Conservation (phyloP, 2,797 vertebrate genomes). For the Molossus molossus region DNA sequence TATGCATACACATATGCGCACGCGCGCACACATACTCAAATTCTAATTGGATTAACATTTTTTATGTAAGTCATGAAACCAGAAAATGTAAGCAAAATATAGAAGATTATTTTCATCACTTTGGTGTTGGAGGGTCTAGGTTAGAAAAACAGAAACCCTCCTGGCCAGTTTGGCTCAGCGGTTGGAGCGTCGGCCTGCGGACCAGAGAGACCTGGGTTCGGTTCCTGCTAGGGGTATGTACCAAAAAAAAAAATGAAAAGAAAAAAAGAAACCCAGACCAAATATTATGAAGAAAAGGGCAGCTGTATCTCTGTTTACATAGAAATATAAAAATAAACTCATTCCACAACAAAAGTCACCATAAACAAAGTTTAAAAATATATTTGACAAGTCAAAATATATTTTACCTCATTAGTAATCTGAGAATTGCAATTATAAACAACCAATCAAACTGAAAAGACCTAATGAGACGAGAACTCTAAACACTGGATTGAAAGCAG, state of each 20-base stretch:
- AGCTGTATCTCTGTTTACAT: not conserved
- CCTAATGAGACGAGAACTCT: not conserved
- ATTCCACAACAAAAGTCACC: not conserved
- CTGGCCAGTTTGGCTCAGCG: too few relatives aligned
- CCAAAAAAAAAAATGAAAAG: too few relatives aligned
- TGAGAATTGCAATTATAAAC: not conserved
- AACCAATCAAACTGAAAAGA: not conserved
- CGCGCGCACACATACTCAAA: not conserved
- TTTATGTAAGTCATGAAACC: not conserved
- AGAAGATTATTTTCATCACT: not conserved
- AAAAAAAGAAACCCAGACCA: not conserved
- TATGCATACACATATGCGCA: not conserved
- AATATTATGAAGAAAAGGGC: not conserved
- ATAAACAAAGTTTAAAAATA: not conserved
- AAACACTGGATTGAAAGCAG: not conserved
- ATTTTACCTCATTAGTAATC: not conserved
- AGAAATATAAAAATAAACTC: slow-evolving; percentile 34
- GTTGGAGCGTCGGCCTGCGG: too few relatives aligned
- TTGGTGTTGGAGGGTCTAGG: not conserved
- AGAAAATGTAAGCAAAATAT: not conserved
- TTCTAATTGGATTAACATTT: slow-evolving; percentile 12
- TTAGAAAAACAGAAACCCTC: not conserved
- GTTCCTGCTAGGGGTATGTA: too few relatives aligned
- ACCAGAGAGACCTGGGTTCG: too few relatives aligned
- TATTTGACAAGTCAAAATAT: not conserved